A percentile compares a stretch with the other conserved stretches of the same genome.
Evolutionary conservation across 2,797 vertebrate genomes (phyloP).

Genomic region (Borostomias antarcticus): DNA sequence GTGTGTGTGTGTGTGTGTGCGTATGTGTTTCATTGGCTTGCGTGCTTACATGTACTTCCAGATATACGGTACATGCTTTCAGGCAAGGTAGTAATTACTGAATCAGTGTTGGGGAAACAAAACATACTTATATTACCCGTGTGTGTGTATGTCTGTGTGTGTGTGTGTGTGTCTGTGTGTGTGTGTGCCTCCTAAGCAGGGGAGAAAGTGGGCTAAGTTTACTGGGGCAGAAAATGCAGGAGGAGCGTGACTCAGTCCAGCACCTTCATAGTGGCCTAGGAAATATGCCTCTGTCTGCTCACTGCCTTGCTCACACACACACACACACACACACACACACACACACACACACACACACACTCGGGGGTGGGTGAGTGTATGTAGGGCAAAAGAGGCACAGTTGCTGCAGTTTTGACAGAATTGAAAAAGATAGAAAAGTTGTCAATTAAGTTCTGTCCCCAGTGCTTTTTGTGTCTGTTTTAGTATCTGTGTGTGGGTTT

Average conservation of each 20-base stretch:
- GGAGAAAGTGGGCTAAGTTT: slow-evolving; percentile 73
- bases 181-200: slow-evolving; percentile 47
- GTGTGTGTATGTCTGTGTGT: background rate
- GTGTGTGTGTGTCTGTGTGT: background rate
- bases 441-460: background rate
- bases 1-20: no score
- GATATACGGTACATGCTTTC: no score
- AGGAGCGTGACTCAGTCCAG: slow-evolving; percentile 70
- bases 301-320: slow-evolving; percentile 39
- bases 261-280: slow-evolving; percentile 58
- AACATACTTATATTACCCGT: background rate
- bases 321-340: background rate
- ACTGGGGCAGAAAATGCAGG: slow-evolving; percentile 78
- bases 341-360: background rate
- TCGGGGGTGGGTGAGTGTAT: background rate
- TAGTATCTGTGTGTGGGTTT: no score
- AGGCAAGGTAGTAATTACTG: no score
- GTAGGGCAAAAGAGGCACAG: background rate
- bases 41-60: no score
- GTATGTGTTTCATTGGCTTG: no score
- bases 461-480: no score
- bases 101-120: no score
- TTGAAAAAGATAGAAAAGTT: background rate
- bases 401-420: background rate
- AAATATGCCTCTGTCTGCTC: slow-evolving; percentile 71